Conservation (phyloP, 2,797 vertebrate species). For the Discoglossus pictus region DNA sequence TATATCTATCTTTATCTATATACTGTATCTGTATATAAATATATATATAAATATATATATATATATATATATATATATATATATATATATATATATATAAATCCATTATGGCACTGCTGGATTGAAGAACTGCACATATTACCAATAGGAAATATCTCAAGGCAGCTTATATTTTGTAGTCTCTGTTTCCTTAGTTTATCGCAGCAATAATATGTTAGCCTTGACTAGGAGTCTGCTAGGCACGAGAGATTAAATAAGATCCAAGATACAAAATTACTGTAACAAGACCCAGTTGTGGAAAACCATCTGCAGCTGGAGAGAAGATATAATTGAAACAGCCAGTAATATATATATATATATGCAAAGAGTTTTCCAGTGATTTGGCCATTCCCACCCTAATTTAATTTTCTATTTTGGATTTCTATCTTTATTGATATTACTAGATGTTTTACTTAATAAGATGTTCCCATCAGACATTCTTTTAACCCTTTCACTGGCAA, state of each 20-base stretch:
- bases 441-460: too few species aligned
- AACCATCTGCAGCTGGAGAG: neutral
- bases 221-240: neutral
- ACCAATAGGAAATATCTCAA: too few species aligned
- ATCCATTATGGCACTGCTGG: too few species aligned
- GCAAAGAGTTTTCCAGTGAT: conserved; percentile 1
- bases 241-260: conserved; percentile 6
- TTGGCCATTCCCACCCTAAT: neutral
- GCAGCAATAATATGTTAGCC: neutral
- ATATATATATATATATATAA: too few species aligned
- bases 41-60: too few species aligned
- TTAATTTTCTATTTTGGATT: conserved; percentile 11
- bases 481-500: neutral
- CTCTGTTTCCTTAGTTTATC: neutral
- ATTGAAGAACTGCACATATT: too few species aligned
- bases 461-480: too few species aligned
- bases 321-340: neutral
- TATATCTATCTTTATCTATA: too few species aligned
- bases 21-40: too few species aligned
- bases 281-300: conserved; percentile 17
- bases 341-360: conserved; percentile 4
- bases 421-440: neutral
- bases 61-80: too few species aligned
- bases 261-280: conserved; percentile 5
- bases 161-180: too few species aligned